These are phyloP conservation scores for Sarcophaga variegata DNA, from an alignment of 2,888 invertebrate genomes.

Conservation along the genomic window DNA sequence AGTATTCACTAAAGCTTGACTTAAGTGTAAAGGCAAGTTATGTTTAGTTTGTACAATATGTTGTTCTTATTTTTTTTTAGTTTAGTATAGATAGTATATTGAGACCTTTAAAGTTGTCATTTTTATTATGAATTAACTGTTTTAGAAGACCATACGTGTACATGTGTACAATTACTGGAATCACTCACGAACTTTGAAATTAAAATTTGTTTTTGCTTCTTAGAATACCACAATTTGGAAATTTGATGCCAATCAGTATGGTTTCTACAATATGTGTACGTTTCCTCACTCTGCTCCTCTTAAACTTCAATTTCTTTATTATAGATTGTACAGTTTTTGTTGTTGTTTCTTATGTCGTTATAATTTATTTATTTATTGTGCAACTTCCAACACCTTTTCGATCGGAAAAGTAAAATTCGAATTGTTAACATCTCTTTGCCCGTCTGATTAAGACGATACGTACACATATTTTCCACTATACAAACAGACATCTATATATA, in stretches of 20 bases:
- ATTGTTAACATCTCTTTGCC: slow-evolving; percentile 20
- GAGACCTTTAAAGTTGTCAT: background rate
- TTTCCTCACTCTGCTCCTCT: slow-evolving; percentile 3
- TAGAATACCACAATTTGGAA: slow-evolving; percentile 50
- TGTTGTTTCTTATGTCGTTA: slow-evolving; percentile 72
- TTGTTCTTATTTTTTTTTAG: too few relatives aligned
- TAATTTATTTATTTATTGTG: slow-evolving; percentile 81
- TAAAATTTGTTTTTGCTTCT: slow-evolving; percentile 43
- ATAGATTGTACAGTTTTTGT: slow-evolving; percentile 27
- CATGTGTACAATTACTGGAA: slow-evolving; percentile 42
- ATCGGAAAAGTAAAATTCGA: slow-evolving; percentile 50
- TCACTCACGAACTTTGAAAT: slow-evolving; percentile 31
- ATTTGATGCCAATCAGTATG: slow-evolving; percentile 46
- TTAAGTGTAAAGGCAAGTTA: too few relatives aligned
- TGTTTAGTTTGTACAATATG: too few relatives aligned
- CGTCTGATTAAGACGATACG: slow-evolving; percentile 14
- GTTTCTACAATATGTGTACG: slow-evolving; percentile 3
- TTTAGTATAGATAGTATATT: too few relatives aligned
- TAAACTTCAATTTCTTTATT: background rate
- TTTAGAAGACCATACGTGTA: background rate
- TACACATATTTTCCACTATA: background rate
- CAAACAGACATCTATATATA: background rate
- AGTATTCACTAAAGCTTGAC: too few relatives aligned
- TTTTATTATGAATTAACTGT: background rate
- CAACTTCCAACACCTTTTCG: slow-evolving; percentile 80